Evolutionary conservation across 2,888 invertebrate species (phyloP).

Genomic region (Tetanocera ferruginea): DNA sequence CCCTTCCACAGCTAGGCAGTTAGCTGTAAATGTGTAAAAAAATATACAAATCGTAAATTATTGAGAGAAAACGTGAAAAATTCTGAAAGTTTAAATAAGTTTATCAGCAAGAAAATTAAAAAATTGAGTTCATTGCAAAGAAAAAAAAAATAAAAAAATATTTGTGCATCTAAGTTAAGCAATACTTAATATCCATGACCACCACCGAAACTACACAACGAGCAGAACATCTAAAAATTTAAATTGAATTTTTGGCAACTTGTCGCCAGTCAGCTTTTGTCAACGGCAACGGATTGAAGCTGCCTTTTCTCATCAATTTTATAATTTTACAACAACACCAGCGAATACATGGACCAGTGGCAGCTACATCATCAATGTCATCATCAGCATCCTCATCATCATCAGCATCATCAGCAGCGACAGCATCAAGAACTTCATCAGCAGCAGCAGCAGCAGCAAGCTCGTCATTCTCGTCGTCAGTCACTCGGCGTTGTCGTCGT

Average conservation of each 20-base stretch:
- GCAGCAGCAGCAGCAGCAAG: slow-evolving; percentile 10
- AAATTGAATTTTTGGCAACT: slow-evolving; percentile 14
- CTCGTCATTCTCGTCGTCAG: background rate
- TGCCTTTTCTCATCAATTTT: background rate
- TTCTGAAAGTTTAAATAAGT: background rate
- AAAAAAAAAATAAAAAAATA: slow-evolving; percentile 50
- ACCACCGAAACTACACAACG: slow-evolving; percentile 57
- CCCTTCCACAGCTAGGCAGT: too few species aligned
- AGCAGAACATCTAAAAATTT: slow-evolving; percentile 32
- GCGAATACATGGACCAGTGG: background rate
- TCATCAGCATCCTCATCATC: slow-evolving; percentile 19
- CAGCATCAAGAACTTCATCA: slow-evolving; percentile 11
- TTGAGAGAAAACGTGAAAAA: slow-evolving; percentile 43
- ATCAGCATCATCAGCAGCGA: slow-evolving; percentile 27
- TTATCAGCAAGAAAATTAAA: too few species aligned
- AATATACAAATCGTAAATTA: slow-evolving; percentile 51
- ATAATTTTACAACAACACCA: background rate
- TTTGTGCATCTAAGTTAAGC: slow-evolving; percentile 44
- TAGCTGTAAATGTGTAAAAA: too few species aligned
- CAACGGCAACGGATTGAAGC: background rate
- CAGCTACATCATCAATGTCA: background rate
- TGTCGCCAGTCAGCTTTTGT: slow-evolving; percentile 19
- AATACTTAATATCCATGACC: slow-evolving; percentile 51
- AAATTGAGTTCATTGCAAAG: slow-evolving; percentile 41
- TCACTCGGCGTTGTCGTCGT: slow-evolving; percentile 1